A percentile compares a stretch with the other conserved stretches of the same genome.
Evolutionary conservation across 2,113 vertebrate genomes (phyloP).

Genomic region (Mustelus asterias): DNA sequence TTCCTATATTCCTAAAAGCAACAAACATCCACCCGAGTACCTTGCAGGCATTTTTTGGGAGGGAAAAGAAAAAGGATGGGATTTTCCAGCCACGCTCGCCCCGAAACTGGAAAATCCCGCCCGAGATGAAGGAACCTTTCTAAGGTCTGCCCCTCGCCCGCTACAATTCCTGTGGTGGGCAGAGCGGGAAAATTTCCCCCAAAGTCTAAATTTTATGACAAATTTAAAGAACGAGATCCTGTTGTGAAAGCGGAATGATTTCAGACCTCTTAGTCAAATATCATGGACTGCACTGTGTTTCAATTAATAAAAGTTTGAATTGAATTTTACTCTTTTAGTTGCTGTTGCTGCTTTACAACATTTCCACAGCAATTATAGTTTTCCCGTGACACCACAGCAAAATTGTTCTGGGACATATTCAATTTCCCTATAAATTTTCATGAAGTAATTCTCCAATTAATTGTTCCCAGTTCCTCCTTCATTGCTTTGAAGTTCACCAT

Average conservation of each 20-base stretch:
- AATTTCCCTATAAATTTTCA: neutral
- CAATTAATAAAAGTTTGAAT: neutral
- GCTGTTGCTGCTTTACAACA: neutral
- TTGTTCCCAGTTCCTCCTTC: neutral
- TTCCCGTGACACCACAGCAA: neutral
- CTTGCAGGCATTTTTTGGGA: neutral
- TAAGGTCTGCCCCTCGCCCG: too few relatives aligned
- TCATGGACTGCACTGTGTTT: neutral
- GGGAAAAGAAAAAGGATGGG: neutral
- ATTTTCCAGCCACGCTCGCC: too few relatives aligned
- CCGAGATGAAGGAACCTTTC: too few relatives aligned
- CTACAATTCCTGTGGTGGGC: too few relatives aligned
- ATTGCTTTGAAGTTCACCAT: neutral
- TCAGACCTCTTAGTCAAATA: neutral
- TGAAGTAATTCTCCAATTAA: conserved; percentile 8
- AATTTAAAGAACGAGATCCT: neutral
- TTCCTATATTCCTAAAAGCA: neutral
- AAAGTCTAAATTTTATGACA: neutral
- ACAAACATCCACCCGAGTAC: neutral
- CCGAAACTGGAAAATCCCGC: too few relatives aligned
- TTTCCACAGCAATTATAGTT: neutral
- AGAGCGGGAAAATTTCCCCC: too few relatives aligned
- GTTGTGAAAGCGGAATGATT: neutral
- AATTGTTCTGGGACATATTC: conserved; percentile 2
- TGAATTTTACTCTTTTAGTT: neutral